Conservation (phyloP, 1,140 invertebrate genomes). For the Hydropsyche tenuis region DNA sequence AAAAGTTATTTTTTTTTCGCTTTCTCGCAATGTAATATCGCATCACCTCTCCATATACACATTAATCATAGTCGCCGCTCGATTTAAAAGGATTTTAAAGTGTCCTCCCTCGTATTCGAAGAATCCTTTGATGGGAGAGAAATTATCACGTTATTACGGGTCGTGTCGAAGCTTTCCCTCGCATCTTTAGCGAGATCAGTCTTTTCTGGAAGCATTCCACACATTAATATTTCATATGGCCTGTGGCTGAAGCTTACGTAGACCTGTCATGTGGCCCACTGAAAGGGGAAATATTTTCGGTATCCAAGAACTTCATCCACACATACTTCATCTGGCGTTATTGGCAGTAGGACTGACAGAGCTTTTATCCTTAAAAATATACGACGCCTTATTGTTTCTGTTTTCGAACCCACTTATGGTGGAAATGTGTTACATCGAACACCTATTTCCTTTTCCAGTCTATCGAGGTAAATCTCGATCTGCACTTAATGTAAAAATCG, state of each 20-base stretch:
- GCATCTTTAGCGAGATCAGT: constrained; percentile 8
- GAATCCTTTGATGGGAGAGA: neutral
- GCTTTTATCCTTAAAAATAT: constrained; percentile 35
- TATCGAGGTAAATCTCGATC: neutral
- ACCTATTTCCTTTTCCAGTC: neutral
- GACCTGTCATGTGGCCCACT: constrained; percentile 24
- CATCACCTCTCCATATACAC: neutral
- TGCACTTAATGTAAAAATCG: neutral
- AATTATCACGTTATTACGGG: constrained; percentile 28
- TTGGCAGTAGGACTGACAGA: constrained; percentile 40
- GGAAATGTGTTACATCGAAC: neutral
- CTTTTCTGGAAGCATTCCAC: neutral
- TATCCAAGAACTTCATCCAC: constrained; percentile 20
- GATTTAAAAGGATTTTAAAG: neutral
- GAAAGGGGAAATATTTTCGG: constrained; percentile 29
- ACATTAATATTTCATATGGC: constrained; percentile 34
- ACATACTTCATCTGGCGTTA: constrained; percentile 29
- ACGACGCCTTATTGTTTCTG: constrained; percentile 23
- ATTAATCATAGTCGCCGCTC: neutral
- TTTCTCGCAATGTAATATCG: neutral
- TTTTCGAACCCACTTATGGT: constrained; percentile 2
- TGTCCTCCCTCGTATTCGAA: neutral
- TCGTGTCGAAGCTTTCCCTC: neutral
- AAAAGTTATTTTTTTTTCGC: constrained; percentile 1
- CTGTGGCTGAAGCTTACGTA: constrained; percentile 21